Evolutionary conservation across 1,140 invertebrate species (phyloP).

Genomic region (Ptiloglossa arizonensis): DNA sequence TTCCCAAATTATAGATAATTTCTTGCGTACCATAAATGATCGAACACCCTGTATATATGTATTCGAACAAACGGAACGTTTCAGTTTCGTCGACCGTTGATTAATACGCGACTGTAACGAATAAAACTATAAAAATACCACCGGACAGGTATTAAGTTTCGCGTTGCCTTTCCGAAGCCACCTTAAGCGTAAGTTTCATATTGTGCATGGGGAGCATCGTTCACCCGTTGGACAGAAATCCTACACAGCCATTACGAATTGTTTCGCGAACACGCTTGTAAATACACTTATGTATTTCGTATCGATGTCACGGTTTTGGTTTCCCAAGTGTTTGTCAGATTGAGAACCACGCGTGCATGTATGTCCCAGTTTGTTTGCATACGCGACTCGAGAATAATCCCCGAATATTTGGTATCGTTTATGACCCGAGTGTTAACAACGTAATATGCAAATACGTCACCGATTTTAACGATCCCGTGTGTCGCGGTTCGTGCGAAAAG

Average conservation of each 20-base stretch:
- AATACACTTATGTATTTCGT: background rate
- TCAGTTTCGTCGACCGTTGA: too few relatives aligned
- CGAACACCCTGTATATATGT: too few relatives aligned
- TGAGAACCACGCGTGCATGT: background rate
- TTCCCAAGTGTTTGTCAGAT: background rate
- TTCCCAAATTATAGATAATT: too few relatives aligned
- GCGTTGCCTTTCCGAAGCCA: background rate
- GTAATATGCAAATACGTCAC: too few relatives aligned
- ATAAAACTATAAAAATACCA: too few relatives aligned
- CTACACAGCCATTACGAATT: background rate
- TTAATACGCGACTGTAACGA: too few relatives aligned
- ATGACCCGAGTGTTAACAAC: background rate
- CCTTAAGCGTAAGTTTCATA: background rate
- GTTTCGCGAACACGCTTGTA: too few relatives aligned
- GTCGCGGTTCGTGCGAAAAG: background rate
- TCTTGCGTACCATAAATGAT: too few relatives aligned
- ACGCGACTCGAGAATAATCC: background rate
- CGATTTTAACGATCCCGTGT: background rate
- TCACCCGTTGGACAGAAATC: background rate
- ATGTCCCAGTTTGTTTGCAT: background rate
- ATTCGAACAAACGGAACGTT: too few relatives aligned
- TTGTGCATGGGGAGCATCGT: conserved; percentile 8
- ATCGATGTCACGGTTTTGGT: background rate
- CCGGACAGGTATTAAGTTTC: too few relatives aligned
- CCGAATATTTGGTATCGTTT: background rate